Evolutionary conservation across 2,113 vertebrate genomes (phyloP).

Genomic region (Entelurus aequoreus): DNA sequence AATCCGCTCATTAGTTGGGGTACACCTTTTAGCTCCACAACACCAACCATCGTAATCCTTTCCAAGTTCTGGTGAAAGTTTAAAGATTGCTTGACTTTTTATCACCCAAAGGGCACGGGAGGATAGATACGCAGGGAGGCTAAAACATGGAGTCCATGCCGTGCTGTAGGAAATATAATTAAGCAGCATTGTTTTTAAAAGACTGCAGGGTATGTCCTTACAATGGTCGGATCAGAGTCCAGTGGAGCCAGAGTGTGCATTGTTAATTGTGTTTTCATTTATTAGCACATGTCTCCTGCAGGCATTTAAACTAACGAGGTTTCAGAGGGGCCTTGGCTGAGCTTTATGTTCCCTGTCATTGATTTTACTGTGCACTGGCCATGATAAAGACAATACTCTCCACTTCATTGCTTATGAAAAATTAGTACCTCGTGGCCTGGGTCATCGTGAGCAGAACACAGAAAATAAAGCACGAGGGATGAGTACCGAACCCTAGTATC

Average conservation of each 20-base stretch:
- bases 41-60: neutral
- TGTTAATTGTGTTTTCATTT: constrained; percentile 72
- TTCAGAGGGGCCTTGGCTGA: constrained; percentile 54
- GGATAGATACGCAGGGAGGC: neutral
- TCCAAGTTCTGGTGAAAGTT: neutral
- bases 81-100: neutral
- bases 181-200: constrained; percentile 47
- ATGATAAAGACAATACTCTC: constrained; percentile 53
- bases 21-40: neutral
- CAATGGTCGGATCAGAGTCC: constrained; percentile 50
- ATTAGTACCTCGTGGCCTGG: constrained; percentile 50
- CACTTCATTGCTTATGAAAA: constrained; percentile 46
- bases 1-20: neutral
- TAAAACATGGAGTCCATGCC: constrained; percentile 9
- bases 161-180: constrained; percentile 65
- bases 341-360: constrained; percentile 67
- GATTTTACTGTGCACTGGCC: constrained; percentile 59
- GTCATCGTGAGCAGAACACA: constrained; percentile 12
- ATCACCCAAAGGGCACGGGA: neutral
- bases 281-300: constrained; percentile 71
- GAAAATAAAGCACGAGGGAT: constrained; percentile 3
- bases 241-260: constrained; percentile 40
- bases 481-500: no score
- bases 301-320: constrained; percentile 70
- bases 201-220: constrained; percentile 64